Conservation (phyloP, 2,113 vertebrate species). For the Neolamprologus tretocephalus region DNA sequence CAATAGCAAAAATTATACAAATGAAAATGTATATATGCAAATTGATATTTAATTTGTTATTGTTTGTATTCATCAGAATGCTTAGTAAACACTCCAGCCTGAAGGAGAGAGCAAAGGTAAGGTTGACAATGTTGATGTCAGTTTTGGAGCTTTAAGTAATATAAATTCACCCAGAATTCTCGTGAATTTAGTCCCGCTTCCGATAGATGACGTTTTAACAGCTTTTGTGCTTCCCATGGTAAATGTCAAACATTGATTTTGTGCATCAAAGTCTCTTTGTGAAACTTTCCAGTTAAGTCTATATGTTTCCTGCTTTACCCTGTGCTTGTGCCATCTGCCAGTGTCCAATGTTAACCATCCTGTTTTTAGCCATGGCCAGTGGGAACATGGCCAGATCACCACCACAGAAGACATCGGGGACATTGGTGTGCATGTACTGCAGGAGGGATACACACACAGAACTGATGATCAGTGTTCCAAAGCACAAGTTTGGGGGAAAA, state of each 20-base stretch:
- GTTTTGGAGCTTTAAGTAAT: neutral
- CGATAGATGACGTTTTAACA: neutral
- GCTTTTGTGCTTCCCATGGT: neutral
- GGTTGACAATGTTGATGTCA: neutral
- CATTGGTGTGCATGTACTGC: constrained; percentile 78
- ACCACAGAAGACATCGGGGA: constrained; percentile 70
- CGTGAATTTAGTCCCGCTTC: neutral
- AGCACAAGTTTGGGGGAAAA: neutral
- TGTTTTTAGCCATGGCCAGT: constrained; percentile 59
- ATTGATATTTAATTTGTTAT: neutral
- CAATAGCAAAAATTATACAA: neutral
- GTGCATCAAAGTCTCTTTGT: neutral
- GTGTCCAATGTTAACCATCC: constrained; percentile 68
- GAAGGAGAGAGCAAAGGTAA: neutral
- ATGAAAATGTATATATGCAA: neutral
- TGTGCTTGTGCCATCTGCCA: constrained; percentile 82
- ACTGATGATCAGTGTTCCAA: neutral
- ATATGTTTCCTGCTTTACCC: constrained; percentile 47
- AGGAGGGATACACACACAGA: neutral
- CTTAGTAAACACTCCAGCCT: neutral
- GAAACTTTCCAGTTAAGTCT: neutral
- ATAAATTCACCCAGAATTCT: neutral
- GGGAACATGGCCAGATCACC: constrained; percentile 79
- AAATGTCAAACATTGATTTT: neutral
- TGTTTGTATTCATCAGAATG: neutral